Evolutionary conservation across 2,113 vertebrate species (phyloP).

Genomic region (Trinectes maculatus): DNA sequence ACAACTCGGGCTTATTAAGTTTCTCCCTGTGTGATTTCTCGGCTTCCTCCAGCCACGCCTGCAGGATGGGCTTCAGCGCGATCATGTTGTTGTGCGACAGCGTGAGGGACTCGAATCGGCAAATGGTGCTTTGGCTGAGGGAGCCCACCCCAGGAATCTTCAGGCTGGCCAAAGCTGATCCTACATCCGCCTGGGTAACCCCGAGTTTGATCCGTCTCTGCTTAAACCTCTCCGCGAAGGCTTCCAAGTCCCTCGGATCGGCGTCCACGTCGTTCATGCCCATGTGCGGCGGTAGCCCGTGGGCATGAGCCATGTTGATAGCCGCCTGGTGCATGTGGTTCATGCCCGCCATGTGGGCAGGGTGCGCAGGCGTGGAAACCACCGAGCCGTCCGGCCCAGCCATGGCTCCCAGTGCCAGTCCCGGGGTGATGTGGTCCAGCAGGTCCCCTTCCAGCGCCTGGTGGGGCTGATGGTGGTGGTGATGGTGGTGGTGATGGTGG

Average conservation of each 20-base stretch:
- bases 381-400: conserved; percentile 94
- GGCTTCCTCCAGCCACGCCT: conserved; percentile 98
- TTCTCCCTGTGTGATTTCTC: conserved; percentile 98
- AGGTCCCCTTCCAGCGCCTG: conserved; percentile 97
- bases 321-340: conserved; percentile 99
- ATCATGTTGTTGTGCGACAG: conserved; percentile 99
- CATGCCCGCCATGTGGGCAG: conserved; percentile 96
- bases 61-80: conserved; percentile 96
- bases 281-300: conserved; percentile 95
- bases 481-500: conserved; percentile 94
- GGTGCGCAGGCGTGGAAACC: conserved; percentile 93
- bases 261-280: conserved; percentile 98
- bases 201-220: conserved; percentile 98
- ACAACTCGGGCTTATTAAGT: conserved; percentile 97
- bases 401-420: conserved; percentile 93
- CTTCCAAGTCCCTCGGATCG: conserved; percentile 97
- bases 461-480: conserved; percentile 96
- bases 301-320: conserved; percentile 96
- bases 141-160: conserved; percentile 99
- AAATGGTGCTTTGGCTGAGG: conserved; percentile 99
- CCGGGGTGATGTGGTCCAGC: conserved; percentile 96
- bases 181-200: conserved; percentile 97
- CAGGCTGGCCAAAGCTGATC: conserved; percentile 94
- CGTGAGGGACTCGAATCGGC: conserved; percentile 97
- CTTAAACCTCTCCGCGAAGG: conserved; percentile 98